Percentiles rank a stretch among this genome's conserved stretches.
Conservation (phyloP, 2,113 vertebrate genomes). For the Colinus virginianus region DNA sequence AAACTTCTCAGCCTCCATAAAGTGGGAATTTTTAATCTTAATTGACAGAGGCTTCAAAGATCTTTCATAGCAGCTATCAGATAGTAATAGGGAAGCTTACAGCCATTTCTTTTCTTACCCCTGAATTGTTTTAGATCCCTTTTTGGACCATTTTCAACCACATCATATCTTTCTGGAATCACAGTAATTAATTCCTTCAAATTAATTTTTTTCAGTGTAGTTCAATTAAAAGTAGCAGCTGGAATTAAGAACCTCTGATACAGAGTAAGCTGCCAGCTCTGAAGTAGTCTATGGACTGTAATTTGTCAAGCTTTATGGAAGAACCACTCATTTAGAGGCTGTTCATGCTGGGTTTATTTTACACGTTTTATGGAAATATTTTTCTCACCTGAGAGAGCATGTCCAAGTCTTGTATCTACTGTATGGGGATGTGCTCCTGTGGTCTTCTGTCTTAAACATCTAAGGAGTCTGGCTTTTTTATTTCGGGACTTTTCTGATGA, state of each 20-base stretch:
- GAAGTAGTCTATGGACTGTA: not conserved
- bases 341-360: not conserved
- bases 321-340: not conserved
- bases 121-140: not conserved
- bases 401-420: not conserved
- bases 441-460: not conserved
- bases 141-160: not conserved
- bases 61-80: not conserved
- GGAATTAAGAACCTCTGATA: not conserved
- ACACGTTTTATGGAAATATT: not conserved
- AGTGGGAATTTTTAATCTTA: not conserved
- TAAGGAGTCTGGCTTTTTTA: not conserved
- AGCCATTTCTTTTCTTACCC: constrained; percentile 10
- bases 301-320: not conserved
- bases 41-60: not conserved
- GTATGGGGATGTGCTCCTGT: not conserved
- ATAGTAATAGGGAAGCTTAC: not conserved
- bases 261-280: not conserved
- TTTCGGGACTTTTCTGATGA: not conserved
- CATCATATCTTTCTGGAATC: not conserved
- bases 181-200: constrained; percentile 35
- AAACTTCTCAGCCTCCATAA: not conserved
- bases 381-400: not conserved
- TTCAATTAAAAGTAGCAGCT: constrained; percentile 32
- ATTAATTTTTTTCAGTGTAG: not conserved